Evolutionary conservation across 2,888 invertebrate genomes (phyloP).

Genomic region (Pristionchus fissidentatus): DNA sequence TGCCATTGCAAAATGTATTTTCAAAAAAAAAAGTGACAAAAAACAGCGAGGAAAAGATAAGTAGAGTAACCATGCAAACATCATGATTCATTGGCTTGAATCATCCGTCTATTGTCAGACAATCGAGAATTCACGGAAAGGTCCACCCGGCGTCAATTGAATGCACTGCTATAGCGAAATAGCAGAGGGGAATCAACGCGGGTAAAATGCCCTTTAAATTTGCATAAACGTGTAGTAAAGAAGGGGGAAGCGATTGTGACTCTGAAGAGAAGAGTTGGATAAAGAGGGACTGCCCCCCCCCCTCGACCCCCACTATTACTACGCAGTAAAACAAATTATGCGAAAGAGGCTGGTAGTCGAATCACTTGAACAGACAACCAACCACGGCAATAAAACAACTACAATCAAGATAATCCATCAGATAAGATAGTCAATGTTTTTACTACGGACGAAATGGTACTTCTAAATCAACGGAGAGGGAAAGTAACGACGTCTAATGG

Average conservation of each 20-base stretch:
- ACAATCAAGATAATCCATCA: slow-evolving; percentile 8
- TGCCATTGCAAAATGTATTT: too few relatives aligned
- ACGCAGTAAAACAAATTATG: slow-evolving; percentile 43
- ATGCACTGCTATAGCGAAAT: neutral
- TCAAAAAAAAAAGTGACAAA: too few relatives aligned
- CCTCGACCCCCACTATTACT: slow-evolving; percentile 23
- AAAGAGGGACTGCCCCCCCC: slow-evolving; percentile 46
- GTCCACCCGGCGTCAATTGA: too few relatives aligned
- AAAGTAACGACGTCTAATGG: slow-evolving; percentile 28
- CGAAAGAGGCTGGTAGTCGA: slow-evolving; percentile 18
- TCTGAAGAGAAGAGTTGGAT: slow-evolving; percentile 44
- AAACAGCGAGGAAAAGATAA: too few relatives aligned
- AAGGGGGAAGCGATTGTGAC: slow-evolving; percentile 39
- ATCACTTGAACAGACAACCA: slow-evolving; percentile 33
- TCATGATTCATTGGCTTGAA: too few relatives aligned
- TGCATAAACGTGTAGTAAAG: slow-evolving; percentile 29
- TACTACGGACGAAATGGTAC: neutral
- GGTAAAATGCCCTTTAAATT: slow-evolving; percentile 41
- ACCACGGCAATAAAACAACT: neutral
- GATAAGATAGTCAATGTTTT: neutral
- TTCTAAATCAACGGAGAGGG: neutral
- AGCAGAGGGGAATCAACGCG: slow-evolving; percentile 19
- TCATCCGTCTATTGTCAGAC: too few relatives aligned
- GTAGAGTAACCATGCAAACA: too few relatives aligned
- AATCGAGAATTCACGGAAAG: too few relatives aligned